Evolutionary conservation across 2,888 invertebrate species (phyloP).

Genomic region (Campoletis raptor): DNA sequence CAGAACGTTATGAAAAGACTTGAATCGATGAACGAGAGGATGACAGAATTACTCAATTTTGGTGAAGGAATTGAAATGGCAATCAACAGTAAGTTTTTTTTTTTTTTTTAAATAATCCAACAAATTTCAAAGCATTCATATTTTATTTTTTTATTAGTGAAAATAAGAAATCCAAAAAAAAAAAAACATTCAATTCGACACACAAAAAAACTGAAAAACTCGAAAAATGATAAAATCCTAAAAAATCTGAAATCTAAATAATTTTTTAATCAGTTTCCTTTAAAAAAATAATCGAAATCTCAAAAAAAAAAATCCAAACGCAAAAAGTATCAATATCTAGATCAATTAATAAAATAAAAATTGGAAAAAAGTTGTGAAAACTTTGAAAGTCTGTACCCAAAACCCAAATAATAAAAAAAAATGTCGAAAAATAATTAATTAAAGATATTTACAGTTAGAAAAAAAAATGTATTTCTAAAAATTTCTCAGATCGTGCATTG

Average conservation of each 20-base stretch:
- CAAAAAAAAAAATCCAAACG: too few species aligned
- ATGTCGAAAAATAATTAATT: not conserved
- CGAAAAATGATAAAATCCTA: too few species aligned
- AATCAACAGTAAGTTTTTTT: constrained; percentile 71
- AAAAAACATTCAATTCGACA: too few species aligned
- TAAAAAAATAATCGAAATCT: too few species aligned
- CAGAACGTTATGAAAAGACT: constrained; percentile 27
- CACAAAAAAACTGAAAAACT: too few species aligned
- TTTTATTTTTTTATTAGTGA: not conserved
- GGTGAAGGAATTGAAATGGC: constrained; percentile 70
- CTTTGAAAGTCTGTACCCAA: not conserved
- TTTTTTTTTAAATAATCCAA: not conserved
- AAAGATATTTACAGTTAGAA: not conserved
- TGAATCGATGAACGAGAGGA: constrained; percentile 14
- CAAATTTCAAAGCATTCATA: not conserved
- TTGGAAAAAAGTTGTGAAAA: not conserved
- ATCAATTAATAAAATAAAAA: too few species aligned
- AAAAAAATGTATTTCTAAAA: not conserved
- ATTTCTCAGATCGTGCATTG: constrained; percentile 70
- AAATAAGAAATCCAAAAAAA: not conserved
- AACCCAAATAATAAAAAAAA: not conserved
- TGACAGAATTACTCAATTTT: constrained; percentile 43
- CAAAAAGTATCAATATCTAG: too few species aligned
- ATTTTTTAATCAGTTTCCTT: too few species aligned
- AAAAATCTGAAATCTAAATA: too few species aligned